A percentile compares a stretch with the other conserved stretches of the same genome.
These are phyloP conservation scores for Dryoscopus gambensis DNA, from an alignment of 2,113 vertebrate species.

Conservation along the genomic window DNA sequence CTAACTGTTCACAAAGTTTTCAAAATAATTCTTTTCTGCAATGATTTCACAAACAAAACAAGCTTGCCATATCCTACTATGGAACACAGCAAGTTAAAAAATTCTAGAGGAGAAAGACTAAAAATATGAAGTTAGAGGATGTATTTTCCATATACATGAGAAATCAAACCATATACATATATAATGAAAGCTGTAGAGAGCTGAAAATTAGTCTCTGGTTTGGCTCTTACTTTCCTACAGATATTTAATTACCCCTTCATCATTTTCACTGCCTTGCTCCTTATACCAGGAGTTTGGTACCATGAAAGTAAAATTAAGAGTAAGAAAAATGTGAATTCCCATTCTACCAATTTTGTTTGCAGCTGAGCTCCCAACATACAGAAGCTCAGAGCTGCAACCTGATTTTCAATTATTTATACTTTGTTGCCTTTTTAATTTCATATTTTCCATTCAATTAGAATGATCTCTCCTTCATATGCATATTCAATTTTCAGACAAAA, in stretches of 20 bases:
- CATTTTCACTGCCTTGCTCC: neutral
- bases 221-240: constrained; percentile 4
- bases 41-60: neutral
- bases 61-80: neutral
- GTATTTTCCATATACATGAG: constrained; percentile 10
- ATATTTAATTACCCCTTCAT: constrained; percentile 12
- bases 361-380: neutral
- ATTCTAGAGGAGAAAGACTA: neutral
- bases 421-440: constrained; percentile 39
- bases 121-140: neutral
- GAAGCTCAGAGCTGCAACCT: neutral
- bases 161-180: neutral
- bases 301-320: constrained; percentile 23
- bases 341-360: neutral
- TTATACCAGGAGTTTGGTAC: neutral
- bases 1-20: neutral
- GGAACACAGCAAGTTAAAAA: neutral
- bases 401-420: constrained; percentile 53
- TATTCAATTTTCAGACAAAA: constrained; percentile 15
- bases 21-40: neutral
- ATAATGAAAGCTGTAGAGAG: neutral
- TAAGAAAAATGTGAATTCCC: constrained; percentile 1
- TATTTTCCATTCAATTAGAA: constrained; percentile 16
- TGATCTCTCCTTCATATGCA: neutral
- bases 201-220: constrained; percentile 16